Evolutionary conservation across 2,888 invertebrate species (phyloP).

Genomic region (Drosophila differens): DNA sequence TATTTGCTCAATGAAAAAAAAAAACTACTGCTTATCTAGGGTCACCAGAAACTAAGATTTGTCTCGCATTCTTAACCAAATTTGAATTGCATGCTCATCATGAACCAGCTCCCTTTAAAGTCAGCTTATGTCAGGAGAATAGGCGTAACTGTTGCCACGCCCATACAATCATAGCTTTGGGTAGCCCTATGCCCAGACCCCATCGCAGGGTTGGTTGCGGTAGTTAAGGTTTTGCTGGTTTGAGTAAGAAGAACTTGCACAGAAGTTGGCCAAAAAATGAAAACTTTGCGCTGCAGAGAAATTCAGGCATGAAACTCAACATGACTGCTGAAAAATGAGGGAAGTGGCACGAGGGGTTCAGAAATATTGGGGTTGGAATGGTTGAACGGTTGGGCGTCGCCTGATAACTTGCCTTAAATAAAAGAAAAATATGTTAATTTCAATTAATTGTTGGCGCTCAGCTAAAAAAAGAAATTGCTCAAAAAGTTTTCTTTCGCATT

Average conservation of each 20-base stretch:
- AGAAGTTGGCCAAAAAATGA: slow-evolving; percentile 40
- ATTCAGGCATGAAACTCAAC: slow-evolving; percentile 59
- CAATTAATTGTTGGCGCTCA: slow-evolving; percentile 72
- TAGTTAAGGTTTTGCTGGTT: not conserved
- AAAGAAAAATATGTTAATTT: slow-evolving; percentile 78
- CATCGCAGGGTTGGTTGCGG: not conserved
- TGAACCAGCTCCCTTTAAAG: slow-evolving; percentile 9
- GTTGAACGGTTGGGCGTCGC: slow-evolving; percentile 12
- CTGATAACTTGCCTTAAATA: slow-evolving; percentile 67
- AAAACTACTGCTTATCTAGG: not conserved
- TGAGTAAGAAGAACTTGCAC: slow-evolving; percentile 22
- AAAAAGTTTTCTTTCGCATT: slow-evolving; percentile 27
- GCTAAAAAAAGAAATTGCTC: slow-evolving; percentile 40
- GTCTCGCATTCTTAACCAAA: slow-evolving; percentile 2
- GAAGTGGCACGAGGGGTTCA: not conserved
- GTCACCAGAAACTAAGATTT: not conserved
- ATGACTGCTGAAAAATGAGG: slow-evolving; percentile 40
- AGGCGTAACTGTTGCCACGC: slow-evolving; percentile 36
- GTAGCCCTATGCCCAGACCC: too few species aligned
- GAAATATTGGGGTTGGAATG: slow-evolving; percentile 13
- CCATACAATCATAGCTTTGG: slow-evolving; percentile 23
- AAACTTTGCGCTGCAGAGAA: slow-evolving; percentile 47
- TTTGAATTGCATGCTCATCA: not conserved
- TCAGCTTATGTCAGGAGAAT: slow-evolving; percentile 23
- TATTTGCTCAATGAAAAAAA: not conserved